phyloP scores from a whole-genome alignment of 1,140 invertebrate species.

The Hestina assimilis region DNA sequence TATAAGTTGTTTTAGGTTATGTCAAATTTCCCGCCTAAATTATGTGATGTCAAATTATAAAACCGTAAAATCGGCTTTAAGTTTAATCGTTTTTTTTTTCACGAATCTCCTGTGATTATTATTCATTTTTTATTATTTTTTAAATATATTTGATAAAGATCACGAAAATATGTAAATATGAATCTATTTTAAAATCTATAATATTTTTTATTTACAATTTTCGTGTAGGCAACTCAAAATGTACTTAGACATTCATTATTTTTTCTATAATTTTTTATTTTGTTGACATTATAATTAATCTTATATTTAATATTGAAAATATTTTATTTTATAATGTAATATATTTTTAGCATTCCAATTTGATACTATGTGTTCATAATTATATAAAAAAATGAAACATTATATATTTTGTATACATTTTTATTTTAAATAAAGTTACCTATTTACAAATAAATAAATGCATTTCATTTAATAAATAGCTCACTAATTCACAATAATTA shows the following conservation, averaged over 20 bases:
- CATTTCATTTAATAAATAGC: slow-evolving; percentile 26
- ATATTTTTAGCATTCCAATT: too few relatives aligned
- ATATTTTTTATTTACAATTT: neutral
- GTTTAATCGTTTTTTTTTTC: neutral
- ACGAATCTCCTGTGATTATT: neutral
- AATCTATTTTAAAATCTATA: neutral
- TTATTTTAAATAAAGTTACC: slow-evolving; percentile 30
- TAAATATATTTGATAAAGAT: too few relatives aligned
- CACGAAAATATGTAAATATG: too few relatives aligned
- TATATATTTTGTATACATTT: neutral
- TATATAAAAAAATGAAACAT: neutral
- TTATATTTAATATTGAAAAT: too few relatives aligned
- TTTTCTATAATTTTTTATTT: neutral
- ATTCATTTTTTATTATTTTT: neutral
- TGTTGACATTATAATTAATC: neutral
- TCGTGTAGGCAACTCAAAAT: too few relatives aligned
- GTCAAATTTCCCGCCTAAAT: slow-evolving; percentile 2
- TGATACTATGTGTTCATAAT: neutral
- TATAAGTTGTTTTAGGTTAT: neutral
- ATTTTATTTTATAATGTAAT: too few relatives aligned
- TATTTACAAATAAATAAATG: slow-evolving; percentile 36
- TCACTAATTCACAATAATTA: neutral
- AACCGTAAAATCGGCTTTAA: neutral
- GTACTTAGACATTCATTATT: too few relatives aligned
- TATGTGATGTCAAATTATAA: neutral